Conservation (phyloP, 2,113 vertebrate genomes). For the Sula dactylatra region DNA sequence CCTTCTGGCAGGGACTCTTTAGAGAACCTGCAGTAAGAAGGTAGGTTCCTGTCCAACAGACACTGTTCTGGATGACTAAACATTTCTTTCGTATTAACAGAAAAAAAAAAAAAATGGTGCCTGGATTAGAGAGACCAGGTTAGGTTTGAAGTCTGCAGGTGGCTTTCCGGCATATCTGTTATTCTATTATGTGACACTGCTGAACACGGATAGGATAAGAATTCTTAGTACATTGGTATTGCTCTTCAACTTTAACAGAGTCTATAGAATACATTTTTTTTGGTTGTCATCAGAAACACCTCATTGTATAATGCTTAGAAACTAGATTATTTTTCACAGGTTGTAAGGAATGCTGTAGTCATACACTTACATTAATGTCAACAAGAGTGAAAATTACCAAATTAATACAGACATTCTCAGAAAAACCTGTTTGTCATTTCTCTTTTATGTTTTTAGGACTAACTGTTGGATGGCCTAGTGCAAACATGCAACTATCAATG, state of each 20-base stretch:
- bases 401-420: neutral
- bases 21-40: neutral
- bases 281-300: neutral
- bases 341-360: neutral
- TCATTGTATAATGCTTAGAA: neutral
- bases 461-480: neutral
- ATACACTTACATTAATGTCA: neutral
- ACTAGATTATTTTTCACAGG: neutral
- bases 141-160: neutral
- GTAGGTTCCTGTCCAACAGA: neutral
- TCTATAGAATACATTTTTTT: neutral
- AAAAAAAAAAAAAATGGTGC: neutral
- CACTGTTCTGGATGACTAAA: neutral
- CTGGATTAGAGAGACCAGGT: neutral
- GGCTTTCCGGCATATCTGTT: neutral
- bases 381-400: neutral
- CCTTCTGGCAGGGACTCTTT: neutral
- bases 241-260: neutral
- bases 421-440: neutral
- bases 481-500: neutral
- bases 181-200: neutral
- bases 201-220: neutral
- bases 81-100: too few species aligned
- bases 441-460: neutral
- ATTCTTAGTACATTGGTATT: neutral